Base-by-base conservation (phyloP, 2,113 vertebrate species). In the Elephas maximus region DNA sequence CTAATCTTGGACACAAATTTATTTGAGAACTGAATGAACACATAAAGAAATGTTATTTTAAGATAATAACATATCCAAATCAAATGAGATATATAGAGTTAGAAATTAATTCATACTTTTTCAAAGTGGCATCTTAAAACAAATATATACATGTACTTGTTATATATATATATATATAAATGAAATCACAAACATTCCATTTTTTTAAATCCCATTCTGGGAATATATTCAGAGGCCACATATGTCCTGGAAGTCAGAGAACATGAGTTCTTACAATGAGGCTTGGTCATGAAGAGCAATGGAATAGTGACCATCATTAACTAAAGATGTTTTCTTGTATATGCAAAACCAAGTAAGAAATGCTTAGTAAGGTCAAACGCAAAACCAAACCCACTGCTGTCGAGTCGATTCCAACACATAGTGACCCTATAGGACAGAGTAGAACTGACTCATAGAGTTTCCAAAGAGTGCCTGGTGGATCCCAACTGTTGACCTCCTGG, bases 111-210 rank as follows among this genome's bases (percentile, higher is more conserved):
- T 30, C 6, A 17, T 21, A 28, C 63, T 79, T 80, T 91, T 93
- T 76, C 67, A 78, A 88, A 81, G 77, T 5, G 30, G 7, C 18
- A 48, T 81, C 60, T 53, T 3, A 44, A 57, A 62, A 90, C 71
- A 80, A 37, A 37, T 71, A 33, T 71, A 44, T 48, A 81, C 10
- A 48, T 48, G 10, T 48, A 48, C 10, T 8, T 48, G 10, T 48
- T 48, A 48, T 48, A 48, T 48, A 48, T 48, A 48, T 48, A 48
- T 48, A 48, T 48, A 12, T 14, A 37, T 21, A 45, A 18, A 28
- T 0, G 8, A 6, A 45, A 44, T 3, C 11, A 77, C 12, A 24
- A 48, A 73, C 2, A 7, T 1, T 3, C 0, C 4, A 2, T 81
- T 86, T 93, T 93, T 33, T 67, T 53, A 14, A 81, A 91, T 48